Base-by-base conservation (phyloP, 2,797 vertebrate species). In the Xenopus petersii region DNA sequence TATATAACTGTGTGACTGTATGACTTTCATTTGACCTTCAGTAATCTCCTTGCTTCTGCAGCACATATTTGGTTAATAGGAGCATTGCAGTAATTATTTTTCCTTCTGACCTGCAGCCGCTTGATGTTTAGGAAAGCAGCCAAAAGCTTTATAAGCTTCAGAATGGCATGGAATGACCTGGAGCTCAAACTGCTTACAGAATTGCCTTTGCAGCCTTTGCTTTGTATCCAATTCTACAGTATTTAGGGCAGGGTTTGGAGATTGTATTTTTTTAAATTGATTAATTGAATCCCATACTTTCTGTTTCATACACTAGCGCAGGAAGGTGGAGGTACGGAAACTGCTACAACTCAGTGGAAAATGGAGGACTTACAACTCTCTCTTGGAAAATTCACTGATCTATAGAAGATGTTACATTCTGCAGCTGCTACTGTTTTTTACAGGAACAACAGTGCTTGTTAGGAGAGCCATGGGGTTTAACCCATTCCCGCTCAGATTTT, bases 361-460 rank as follows among this genome's bases (percentile, higher is more conserved):
- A 71, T 60, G 65, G 74, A 67, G 47, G 72, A 24, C 67, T 60
- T n/a, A 46, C 46, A 56, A 16, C 51, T 51, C 60, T 69, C 66
- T 74, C 77, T 67, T 69, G 63, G 71, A 74, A 79, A 79, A 70
- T 70, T 70, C 71, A 70, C 55, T 79, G 61, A 70, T 79, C 61
- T 74, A 79, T 67, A 66, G 59, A 73, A 79, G 47, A 79, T 67
- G 74, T 74, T 70, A 74, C 71, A 70, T 70, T 74, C 77, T 79
- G 55, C 77, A 74, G 77, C 77, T 79, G 77, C 58, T 79, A 49
- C 77, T 47, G 47, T 79, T 64, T 61, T 64, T 70, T 55, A 73
- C 73, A 54, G 59, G 61, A 64, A 70, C 26, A 56, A 42, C 10
- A 26, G 55, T 64, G 61, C 61, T 65, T 68, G 49, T 26, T 63